Base-by-base conservation (phyloP, 2,888 invertebrate species). In the Shargacucullia verbasci region DNA sequence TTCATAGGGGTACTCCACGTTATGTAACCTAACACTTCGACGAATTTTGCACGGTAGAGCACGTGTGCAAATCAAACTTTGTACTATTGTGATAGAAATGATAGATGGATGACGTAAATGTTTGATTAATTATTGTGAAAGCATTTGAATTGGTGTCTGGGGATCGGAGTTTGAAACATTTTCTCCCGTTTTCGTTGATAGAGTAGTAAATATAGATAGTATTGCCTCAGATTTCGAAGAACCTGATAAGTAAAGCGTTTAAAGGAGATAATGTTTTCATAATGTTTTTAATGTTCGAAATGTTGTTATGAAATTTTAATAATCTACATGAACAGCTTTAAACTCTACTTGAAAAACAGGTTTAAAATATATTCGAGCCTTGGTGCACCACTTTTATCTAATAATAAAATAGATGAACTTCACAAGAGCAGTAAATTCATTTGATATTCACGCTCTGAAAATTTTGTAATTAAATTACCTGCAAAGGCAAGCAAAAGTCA, bases 1-100 rank as follows among this genome's bases (percentile, higher is more conserved):
- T 88, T 86, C 85, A 93, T 93, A 92, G 89, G 93, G 93, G 93
- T 83, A 91, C 86, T 91, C 80, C 76, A 87, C 85, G 86, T 86
- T 84, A 46, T 80, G 92, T 85, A 92, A 93, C 82, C 82, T 73
- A 83, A 93, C 85, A 91, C 91, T 86, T 34, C 20, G 29, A 29
- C 15, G 73, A 84, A 84, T 84, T 85, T 83, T 82, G 85, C 82
- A 69, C 74, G 65, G 58, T 63, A 11, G 47, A 61, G 82, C 91
- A 90, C 90, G 89, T 91, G 90, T 88, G 81, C 85, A 62, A 83
- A 81, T 78, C 72, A 73, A 71, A 66, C 59, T 67, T 65, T 61
- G 60, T 61, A 70, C 66, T 81, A 78, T 80, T 85, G 78, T 83
- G 72, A 71, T 76, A 62, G 70, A 68, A 29, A 67, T 76, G 77